A percentile compares a stretch with the other conserved stretches of the same genome.
phyloP scores from a whole-genome alignment of 2,113 vertebrate species.

The Melanerpes formicivorus region DNA sequence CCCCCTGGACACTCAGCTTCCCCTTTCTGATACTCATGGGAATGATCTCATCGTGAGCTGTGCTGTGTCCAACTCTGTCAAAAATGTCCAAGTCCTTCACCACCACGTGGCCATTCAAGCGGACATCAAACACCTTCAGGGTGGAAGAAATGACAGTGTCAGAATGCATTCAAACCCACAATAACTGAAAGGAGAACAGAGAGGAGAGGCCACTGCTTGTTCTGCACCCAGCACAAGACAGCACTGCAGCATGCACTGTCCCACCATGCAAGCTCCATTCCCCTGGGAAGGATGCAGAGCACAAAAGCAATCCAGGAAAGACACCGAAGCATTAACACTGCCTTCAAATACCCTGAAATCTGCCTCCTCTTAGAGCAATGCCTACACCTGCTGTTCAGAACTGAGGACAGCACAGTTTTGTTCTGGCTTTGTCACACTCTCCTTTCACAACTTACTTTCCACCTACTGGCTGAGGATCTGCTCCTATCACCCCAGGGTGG shows the following conservation, averaged over 20 bases:
- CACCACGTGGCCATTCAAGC: constrained; percentile 93
- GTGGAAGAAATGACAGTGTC: constrained; percentile 20
- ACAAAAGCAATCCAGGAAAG: background rate
- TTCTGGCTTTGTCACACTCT: background rate
- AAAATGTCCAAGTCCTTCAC: constrained; percentile 99
- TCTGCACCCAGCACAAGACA: background rate
- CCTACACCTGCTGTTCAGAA: background rate
- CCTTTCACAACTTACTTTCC: background rate
- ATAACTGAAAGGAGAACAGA: background rate
- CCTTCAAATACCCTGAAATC: background rate
- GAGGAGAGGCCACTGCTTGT: background rate
- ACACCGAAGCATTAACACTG: background rate
- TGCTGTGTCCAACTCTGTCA: constrained; percentile 96
- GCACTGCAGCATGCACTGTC: background rate
- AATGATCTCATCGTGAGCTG: constrained; percentile 95
- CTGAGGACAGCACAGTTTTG: background rate
- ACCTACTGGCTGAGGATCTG: background rate
- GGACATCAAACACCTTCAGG: constrained; percentile 94
- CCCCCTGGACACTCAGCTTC: constrained; percentile 93
- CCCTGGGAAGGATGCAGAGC: background rate
- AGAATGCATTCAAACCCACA: background rate
- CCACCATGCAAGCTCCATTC: background rate
- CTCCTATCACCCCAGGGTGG: background rate
- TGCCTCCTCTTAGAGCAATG: background rate
- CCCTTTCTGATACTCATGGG: constrained; percentile 92